A percentile compares a stretch with the other conserved stretches of the same genome.
phyloP scores from a whole-genome alignment of 2,888 invertebrate genomes.

The Dromius quadrimaculatus region DNA sequence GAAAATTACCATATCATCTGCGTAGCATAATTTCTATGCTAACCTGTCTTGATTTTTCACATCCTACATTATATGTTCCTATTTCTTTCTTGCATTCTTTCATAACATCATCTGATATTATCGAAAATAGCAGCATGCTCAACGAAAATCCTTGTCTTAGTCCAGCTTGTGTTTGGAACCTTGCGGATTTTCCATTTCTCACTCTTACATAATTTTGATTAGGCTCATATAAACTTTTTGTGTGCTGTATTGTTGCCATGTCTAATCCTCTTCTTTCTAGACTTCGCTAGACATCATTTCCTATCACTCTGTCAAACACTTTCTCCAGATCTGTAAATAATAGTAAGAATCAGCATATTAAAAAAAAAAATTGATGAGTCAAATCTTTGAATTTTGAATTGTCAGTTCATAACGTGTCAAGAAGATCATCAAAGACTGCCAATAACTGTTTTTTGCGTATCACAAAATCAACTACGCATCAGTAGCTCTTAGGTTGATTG shows the following conservation, averaged over 20 bases:
- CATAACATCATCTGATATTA: neutral
- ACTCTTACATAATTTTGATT: neutral
- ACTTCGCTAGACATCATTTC: conserved; percentile 1
- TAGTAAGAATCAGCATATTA: too few species aligned
- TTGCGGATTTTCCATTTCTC: neutral
- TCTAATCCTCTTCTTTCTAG: neutral
- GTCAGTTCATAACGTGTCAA: too few species aligned
- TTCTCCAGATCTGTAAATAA: conserved; percentile 34
- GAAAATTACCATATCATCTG: neutral
- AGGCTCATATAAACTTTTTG: neutral
- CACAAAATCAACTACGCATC: too few species aligned
- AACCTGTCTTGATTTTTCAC: neutral
- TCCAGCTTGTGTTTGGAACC: neutral
- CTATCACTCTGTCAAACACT: neutral
- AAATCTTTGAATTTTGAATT: too few species aligned
- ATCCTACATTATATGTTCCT: neutral
- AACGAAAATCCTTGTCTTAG: neutral
- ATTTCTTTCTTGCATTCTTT: neutral
- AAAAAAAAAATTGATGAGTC: too few species aligned
- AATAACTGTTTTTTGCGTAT: too few species aligned
- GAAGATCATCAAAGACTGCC: too few species aligned
- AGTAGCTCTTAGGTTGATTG: too few species aligned
- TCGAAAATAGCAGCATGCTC: neutral
- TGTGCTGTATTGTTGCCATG: neutral
- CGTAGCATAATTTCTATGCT: neutral